Base-by-base conservation (phyloP, 2,113 vertebrate genomes). In the Mirza zaza region DNA sequence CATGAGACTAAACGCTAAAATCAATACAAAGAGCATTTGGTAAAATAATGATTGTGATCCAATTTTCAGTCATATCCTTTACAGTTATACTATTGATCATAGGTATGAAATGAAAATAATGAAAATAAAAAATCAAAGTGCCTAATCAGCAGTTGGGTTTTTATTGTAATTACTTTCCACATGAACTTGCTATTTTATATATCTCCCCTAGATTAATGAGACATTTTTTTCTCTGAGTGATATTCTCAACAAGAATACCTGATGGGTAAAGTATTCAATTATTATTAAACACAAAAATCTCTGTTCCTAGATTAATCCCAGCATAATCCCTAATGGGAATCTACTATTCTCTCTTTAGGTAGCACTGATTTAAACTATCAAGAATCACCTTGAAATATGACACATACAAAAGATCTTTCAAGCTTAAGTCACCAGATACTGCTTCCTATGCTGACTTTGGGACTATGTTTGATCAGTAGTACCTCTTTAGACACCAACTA, bases 131-230 rank as follows among this genome's bases (percentile, higher is more conserved):
- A 85, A 86, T 86, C 23, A 86, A 92, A 61, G 39, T 90, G 61
- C 70, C 67, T 94, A 85, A 90, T 96, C 71, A 97, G 81, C 80
- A 87, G 5, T 57, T 84, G 65, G 6, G 59, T 55, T 92, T 96
- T 90, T 59, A 71, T 79, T 86, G 13, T 87, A 90, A 90, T 93
- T 95, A 27, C 67, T 87, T 67, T 81, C 29, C 39, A 84, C 14
- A 81, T 12, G 39, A 87, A 21, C 52, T 59, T 94, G 5, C 57
- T 83, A 18, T 96, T 96, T 91, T 76, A n/a, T 71, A 0, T 39
- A 71, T 42, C n/a, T 93, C 71, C 7, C 1, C 13, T 81, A 84
- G 42, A 85, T 76, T 70, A 71, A 84, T 85, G 57, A n/a, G 50
- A n/a, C 7, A 32, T 3, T 23, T n/a, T 50, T 75, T 63, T 70